Evolutionary conservation across 2,113 vertebrate genomes (phyloP).

Genomic region (Oryzias javanicus): DNA sequence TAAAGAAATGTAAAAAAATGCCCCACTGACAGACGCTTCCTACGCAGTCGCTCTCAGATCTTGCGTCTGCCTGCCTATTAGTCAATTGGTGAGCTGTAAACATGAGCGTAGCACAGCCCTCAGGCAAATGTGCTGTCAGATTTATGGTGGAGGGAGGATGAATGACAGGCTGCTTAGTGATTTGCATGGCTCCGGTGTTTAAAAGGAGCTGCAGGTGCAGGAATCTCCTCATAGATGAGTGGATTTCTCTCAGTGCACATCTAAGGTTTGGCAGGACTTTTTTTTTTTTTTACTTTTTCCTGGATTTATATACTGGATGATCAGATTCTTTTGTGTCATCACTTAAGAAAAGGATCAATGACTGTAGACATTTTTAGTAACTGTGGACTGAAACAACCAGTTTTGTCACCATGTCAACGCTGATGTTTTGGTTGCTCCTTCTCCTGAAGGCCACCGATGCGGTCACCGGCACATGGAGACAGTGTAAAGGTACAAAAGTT

Average conservation of each 20-base stretch:
- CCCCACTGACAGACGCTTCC: conserved; percentile 4
- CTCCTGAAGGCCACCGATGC: conserved; percentile 44
- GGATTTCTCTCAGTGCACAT: conserved; percentile 26
- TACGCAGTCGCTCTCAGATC: conserved; percentile 7
- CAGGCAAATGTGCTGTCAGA: conserved; percentile 55
- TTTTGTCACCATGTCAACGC: conserved; percentile 50
- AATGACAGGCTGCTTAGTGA: conserved; percentile 53
- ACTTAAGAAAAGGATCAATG: conserved; percentile 9
- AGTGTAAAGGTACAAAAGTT: conserved; percentile 56
- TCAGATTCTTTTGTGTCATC: not conserved
- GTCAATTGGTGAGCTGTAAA: conserved; percentile 1
- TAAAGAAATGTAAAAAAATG: not conserved
- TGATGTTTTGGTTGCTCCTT: conserved; percentile 52
- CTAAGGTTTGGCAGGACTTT: not conserved
- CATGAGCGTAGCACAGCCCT: conserved; percentile 27
- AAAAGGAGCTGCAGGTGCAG: conserved; percentile 68
- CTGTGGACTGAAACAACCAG: conserved; percentile 38
- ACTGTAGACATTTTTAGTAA: conserved; percentile 27
- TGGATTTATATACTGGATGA: conserved; percentile 12
- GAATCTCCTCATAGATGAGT: conserved; percentile 54
- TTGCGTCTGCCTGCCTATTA: conserved; percentile 9
- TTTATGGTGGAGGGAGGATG: conserved; percentile 53
- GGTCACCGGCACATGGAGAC: conserved; percentile 50
- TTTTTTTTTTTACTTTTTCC: conserved; percentile 14
- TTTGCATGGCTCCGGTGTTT: conserved; percentile 69